Evolutionary conservation across 2,113 vertebrate species (phyloP).

Genomic region (Mobula birostris): DNA sequence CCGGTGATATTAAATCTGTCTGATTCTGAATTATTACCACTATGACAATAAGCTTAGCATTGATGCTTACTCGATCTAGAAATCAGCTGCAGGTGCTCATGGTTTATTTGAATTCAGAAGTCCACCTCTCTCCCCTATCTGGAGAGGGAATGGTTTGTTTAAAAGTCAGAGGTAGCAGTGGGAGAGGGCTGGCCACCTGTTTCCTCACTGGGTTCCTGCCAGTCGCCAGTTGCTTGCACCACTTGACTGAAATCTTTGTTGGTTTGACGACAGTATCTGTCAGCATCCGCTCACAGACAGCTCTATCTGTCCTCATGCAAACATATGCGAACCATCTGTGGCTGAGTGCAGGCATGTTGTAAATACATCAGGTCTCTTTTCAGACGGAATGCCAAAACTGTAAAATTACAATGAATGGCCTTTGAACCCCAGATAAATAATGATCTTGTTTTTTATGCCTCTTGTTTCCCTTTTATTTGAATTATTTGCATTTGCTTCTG

Average conservation of each 20-base stretch:
- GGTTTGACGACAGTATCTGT: conserved; percentile 15
- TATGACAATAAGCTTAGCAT: not conserved
- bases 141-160: not conserved
- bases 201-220: conserved; percentile 18
- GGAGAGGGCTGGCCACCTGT: conserved; percentile 18
- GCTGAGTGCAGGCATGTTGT: conserved; percentile 1
- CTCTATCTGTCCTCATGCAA: not conserved
- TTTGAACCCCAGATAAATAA: not conserved
- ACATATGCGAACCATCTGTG: conserved; percentile 24
- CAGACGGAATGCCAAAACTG: not conserved
- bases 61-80: not conserved
- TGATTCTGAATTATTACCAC: not conserved
- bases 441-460: not conserved
- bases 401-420: not conserved
- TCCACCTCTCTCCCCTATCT: not conserved
- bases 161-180: not conserved
- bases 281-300: not conserved
- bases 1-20: no score
- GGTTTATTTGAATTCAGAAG: not conserved
- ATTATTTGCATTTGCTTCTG: not conserved
- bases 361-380: not conserved
- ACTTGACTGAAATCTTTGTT: conserved; percentile 21
- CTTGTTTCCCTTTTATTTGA: not conserved
- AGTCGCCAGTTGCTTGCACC: not conserved
- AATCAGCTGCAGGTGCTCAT: not conserved